These are phyloP conservation scores for Myoxocephalus aenaeus DNA, from an alignment of 2,797 vertebrate genomes.

Conservation along the genomic window DNA sequence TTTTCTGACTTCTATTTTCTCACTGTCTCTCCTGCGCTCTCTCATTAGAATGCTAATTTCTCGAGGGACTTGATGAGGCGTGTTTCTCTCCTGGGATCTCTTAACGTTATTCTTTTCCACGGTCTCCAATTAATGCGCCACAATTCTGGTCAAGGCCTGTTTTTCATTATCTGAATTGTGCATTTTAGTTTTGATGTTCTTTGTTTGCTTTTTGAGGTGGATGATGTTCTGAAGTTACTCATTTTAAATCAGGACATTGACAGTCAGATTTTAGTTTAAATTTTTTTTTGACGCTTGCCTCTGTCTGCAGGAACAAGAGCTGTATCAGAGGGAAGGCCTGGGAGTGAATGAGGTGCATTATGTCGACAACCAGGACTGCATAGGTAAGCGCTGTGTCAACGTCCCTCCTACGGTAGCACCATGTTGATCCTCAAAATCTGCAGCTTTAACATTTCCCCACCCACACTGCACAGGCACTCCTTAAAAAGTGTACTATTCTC, in stretches of 20 bases:
- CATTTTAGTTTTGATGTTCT: conserved; percentile 25
- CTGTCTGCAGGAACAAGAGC: conserved; percentile 92
- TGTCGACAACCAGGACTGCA: conserved; percentile 99
- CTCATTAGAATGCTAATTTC: conserved; percentile 77
- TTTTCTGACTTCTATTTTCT: conserved; percentile 32
- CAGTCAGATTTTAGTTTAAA: not conserved
- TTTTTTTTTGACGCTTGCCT: conserved; percentile 13
- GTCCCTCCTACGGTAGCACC: not conserved
- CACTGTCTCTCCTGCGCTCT: conserved; percentile 32
- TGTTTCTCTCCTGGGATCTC: conserved; percentile 70
- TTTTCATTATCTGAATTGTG: conserved; percentile 42
- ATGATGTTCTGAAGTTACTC: conserved; percentile 6
- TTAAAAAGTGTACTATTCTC: not conserved
- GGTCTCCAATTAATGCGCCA: conserved; percentile 60
- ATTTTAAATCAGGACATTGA: not conserved
- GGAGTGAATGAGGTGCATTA: conserved; percentile 99
- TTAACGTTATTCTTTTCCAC: conserved; percentile 65
- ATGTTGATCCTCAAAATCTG: not conserved
- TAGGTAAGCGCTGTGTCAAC: conserved; percentile 83
- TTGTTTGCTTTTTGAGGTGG: conserved; percentile 13
- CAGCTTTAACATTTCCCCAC: not conserved
- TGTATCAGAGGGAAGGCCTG: conserved; percentile 95
- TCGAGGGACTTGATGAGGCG: conserved; percentile 59
- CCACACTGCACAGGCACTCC: not conserved
- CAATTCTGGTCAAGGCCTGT: conserved; percentile 36